These are phyloP conservation scores for Cephonodes hylas DNA, from an alignment of 2,888 invertebrate genomes.

Conservation along the genomic window DNA sequence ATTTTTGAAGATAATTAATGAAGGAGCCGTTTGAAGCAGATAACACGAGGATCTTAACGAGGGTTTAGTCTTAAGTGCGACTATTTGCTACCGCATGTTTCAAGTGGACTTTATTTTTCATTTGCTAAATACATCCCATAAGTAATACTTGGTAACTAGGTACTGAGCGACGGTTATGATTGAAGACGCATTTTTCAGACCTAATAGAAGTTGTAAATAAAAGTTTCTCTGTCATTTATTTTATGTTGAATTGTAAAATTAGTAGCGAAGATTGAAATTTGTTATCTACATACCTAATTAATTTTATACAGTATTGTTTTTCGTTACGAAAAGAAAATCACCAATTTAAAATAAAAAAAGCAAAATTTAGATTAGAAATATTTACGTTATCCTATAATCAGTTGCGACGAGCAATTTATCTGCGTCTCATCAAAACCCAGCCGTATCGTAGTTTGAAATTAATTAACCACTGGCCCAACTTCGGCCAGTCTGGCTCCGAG, in stretches of 20 bases:
- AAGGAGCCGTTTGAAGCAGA: slow-evolving; percentile 55
- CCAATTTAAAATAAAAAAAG: too few species aligned
- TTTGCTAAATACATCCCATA: slow-evolving; percentile 55
- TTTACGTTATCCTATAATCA: slow-evolving; percentile 31
- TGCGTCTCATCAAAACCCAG: slow-evolving; percentile 53
- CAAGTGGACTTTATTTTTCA: slow-evolving; percentile 62
- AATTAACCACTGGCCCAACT: slow-evolving; percentile 58
- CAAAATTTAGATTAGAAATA: too few species aligned
- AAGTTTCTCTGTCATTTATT: neutral
- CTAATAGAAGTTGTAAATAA: neutral
- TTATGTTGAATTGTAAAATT: neutral
- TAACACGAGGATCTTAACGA: slow-evolving; percentile 51
- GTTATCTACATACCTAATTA: too few species aligned
- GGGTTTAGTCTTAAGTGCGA: slow-evolving; percentile 54
- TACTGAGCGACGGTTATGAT: neutral
- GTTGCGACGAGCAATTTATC: slow-evolving; percentile 40
- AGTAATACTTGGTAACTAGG: slow-evolving; percentile 7
- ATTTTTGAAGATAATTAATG: slow-evolving; percentile 74
- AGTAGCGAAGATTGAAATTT: too few species aligned
- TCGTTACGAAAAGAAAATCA: too few species aligned
- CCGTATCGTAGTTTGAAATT: slow-evolving; percentile 56
- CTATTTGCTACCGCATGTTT: slow-evolving; percentile 57
- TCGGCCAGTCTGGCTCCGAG: slow-evolving; percentile 35
- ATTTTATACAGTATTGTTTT: too few species aligned
- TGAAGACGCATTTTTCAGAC: neutral